These are phyloP conservation scores for Stomorhina lunata DNA, from an alignment of 2,888 invertebrate genomes.

Conservation along the genomic window DNA sequence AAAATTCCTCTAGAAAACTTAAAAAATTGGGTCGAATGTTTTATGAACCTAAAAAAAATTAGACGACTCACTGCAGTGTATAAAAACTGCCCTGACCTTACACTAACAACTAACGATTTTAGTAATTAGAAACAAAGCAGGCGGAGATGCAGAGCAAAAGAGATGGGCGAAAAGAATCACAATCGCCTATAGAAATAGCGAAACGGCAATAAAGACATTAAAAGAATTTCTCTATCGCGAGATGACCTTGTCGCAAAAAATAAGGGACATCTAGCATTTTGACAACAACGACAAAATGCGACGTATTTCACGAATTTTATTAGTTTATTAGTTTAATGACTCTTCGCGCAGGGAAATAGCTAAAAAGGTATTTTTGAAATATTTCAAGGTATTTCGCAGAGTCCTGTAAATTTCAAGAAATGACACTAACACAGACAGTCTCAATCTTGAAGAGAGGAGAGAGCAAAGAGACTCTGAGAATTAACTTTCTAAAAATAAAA, in stretches of 20 bases:
- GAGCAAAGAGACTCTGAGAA: no score
- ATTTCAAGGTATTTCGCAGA: slow-evolving; percentile 32
- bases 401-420: slow-evolving; percentile 11
- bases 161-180: background rate
- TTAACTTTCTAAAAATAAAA: background rate
- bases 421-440: background rate
- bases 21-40: slow-evolving; percentile 64
- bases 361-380: slow-evolving; percentile 49
- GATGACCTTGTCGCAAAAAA: slow-evolving; percentile 59
- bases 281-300: slow-evolving; percentile 56
- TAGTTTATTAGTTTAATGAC: slow-evolving; percentile 71
- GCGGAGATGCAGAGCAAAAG: background rate
- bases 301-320: slow-evolving; percentile 66
- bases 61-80: slow-evolving; percentile 41
- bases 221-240: slow-evolving; percentile 18
- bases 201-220: slow-evolving; percentile 57
- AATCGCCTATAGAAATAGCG: slow-evolving; percentile 4
- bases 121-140: slow-evolving; percentile 32
- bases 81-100: slow-evolving; percentile 22
- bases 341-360: slow-evolving; percentile 54
- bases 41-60: slow-evolving; percentile 59
- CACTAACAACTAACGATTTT: background rate
- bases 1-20: slow-evolving; percentile 57
- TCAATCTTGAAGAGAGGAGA: background rate
- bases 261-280: background rate